These are phyloP conservation scores for Cyclargus thomasi DNA, from an alignment of 1,140 invertebrate genomes.

Conservation along the genomic window DNA sequence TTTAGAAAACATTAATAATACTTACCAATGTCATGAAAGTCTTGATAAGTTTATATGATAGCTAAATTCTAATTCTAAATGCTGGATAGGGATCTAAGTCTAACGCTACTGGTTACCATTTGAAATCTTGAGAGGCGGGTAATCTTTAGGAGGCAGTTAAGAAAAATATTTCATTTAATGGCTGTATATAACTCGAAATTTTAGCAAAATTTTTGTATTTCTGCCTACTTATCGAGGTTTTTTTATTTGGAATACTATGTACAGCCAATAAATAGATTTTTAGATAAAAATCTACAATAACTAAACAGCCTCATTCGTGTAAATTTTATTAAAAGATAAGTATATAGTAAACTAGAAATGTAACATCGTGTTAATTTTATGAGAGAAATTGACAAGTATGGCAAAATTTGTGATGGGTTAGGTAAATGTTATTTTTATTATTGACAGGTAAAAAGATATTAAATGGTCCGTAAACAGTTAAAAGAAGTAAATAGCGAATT, in stretches of 20 bases:
- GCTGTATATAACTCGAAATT: not conserved
- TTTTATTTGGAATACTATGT: not conserved
- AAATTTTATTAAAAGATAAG: not conserved
- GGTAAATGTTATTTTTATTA: too few species aligned
- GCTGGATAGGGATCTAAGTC: constrained; percentile 5
- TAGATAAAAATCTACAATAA: not conserved
- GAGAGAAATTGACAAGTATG: not conserved
- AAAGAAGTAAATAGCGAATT: too few species aligned
- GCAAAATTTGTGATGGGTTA: too few species aligned
- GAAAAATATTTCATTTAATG: not conserved
- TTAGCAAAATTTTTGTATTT: not conserved
- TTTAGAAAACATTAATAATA: not conserved
- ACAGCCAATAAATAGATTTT: not conserved
- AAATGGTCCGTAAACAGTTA: too few species aligned
- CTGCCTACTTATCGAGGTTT: not conserved
- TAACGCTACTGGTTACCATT: constrained; percentile 16
- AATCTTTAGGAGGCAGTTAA: constrained; percentile 14
- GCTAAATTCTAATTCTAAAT: constrained; percentile 8
- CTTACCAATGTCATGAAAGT: constrained; percentile 5
- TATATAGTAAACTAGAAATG: too few species aligned
- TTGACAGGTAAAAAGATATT: too few species aligned
- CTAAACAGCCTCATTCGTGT: not conserved
- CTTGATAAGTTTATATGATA: not conserved
- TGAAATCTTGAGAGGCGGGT: constrained; percentile 18
- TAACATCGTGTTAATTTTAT: not conserved